These are phyloP conservation scores for Coelopa frigida DNA, from an alignment of 1,140 invertebrate species.

Conservation along the genomic window DNA sequence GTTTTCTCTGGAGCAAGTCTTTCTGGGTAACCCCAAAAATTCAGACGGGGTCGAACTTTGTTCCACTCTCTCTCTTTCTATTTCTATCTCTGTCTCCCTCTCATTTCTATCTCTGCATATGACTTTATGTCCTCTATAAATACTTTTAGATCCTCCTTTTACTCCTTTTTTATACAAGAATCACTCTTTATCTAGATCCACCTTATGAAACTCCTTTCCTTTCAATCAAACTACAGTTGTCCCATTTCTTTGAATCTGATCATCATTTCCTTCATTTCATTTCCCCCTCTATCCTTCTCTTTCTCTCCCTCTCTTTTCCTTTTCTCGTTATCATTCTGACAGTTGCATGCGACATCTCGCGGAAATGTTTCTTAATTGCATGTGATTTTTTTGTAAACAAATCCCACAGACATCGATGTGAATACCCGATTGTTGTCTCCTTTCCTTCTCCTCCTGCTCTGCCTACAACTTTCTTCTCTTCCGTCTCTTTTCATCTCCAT, in stretches of 20 bases:
- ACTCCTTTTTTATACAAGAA: too few species aligned
- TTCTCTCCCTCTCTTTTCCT: neutral
- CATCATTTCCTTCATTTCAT: neutral
- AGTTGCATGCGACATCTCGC: too few species aligned
- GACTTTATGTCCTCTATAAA: neutral
- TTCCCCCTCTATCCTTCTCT: neutral
- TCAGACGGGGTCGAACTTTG: too few species aligned
- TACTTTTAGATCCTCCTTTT: neutral
- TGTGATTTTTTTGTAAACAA: too few species aligned
- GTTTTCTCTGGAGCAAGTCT: neutral
- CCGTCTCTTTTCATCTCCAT: neutral
- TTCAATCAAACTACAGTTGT: too few species aligned
- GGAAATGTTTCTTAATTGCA: too few species aligned
- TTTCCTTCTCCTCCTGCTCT: neutral
- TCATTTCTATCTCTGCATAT: neutral
- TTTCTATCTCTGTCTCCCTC: neutral
- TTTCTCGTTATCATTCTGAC: neutral
- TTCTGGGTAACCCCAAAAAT: neutral
- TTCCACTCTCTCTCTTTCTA: neutral
- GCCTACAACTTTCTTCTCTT: neutral
- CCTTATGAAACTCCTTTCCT: too few species aligned
- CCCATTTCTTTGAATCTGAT: neutral
- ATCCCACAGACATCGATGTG: too few species aligned
- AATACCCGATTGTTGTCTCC: too few species aligned
- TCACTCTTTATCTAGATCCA: too few species aligned